These are phyloP conservation scores for Galleria mellonella DNA, from an alignment of 1,140 invertebrate species.

Conservation along the genomic window DNA sequence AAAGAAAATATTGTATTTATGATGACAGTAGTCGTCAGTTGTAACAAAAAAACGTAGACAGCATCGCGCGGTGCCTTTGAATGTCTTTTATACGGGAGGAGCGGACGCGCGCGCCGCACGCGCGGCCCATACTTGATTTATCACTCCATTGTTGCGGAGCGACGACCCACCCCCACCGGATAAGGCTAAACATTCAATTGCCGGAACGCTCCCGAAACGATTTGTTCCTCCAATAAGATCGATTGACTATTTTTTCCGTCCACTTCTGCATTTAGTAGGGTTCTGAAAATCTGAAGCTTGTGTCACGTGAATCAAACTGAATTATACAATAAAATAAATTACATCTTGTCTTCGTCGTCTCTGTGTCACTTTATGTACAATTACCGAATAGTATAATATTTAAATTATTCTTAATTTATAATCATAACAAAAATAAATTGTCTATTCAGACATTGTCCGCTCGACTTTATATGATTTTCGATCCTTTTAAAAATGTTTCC, in stretches of 20 bases:
- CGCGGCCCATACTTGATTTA: constrained; percentile 69
- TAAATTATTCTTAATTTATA: neutral
- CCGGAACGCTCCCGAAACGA: constrained; percentile 57
- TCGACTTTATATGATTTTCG: too few species aligned
- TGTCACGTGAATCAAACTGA: constrained; percentile 2
- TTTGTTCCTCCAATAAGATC: constrained; percentile 54
- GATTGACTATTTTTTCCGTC: constrained; percentile 41
- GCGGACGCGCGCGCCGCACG: constrained; percentile 45
- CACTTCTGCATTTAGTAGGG: constrained; percentile 20
- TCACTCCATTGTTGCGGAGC: constrained; percentile 64
- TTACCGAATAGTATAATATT: too few species aligned
- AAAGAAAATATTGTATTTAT: too few species aligned
- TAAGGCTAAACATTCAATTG: constrained; percentile 62
- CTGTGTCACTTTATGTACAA: too few species aligned
- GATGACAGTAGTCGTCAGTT: too few species aligned
- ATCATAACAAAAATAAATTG: too few species aligned
- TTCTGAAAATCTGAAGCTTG: constrained; percentile 5
- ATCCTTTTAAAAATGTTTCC: too few species aligned
- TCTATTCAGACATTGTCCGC: too few species aligned
- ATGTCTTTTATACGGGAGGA: constrained; percentile 24
- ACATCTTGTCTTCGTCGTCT: too few species aligned
- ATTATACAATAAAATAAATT: neutral
- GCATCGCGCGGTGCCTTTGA: constrained; percentile 47
- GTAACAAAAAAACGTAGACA: constrained; percentile 1
- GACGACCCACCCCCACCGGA: constrained; percentile 47